Percentiles rank a stretch among this genome's conserved stretches.
These are phyloP conservation scores for Thryonomys swinderianus DNA, from an alignment of 2,113 vertebrate genomes.

Conservation along the genomic window DNA sequence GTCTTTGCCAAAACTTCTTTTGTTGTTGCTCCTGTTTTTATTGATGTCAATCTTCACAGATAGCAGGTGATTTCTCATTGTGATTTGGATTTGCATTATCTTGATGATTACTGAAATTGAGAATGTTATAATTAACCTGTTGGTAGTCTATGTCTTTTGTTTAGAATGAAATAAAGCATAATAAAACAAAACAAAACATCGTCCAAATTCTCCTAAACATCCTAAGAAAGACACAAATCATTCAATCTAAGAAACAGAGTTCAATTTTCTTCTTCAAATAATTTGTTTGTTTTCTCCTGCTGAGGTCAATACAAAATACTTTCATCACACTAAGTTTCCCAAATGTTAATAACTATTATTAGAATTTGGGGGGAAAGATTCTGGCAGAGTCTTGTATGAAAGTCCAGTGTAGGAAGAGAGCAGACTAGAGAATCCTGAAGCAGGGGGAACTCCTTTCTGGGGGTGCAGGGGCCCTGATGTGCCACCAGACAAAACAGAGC, in stretches of 20 bases:
- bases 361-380: not conserved
- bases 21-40: not conserved
- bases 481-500: not conserved
- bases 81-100: not conserved
- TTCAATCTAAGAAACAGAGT: conserved; percentile 1
- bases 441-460: not conserved
- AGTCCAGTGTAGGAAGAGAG: not conserved
- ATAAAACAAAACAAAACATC: not conserved
- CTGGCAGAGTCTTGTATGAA: not conserved
- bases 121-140: not conserved
- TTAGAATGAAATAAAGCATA: not conserved
- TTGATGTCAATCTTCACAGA: not conserved
- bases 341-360: not conserved
- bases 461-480: not conserved
- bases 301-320: not conserved
- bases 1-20: not conserved
- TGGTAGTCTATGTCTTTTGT: not conserved
- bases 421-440: not conserved
- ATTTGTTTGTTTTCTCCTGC: conserved; percentile 27
- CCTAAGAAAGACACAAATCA: not conserved
- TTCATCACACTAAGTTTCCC: not conserved
- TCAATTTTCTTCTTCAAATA: conserved; percentile 42
- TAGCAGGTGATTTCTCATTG: not conserved
- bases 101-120: not conserved
- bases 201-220: not conserved